phyloP scores from a whole-genome alignment of 2,113 vertebrate genomes.

The Furnarius figulus region DNA sequence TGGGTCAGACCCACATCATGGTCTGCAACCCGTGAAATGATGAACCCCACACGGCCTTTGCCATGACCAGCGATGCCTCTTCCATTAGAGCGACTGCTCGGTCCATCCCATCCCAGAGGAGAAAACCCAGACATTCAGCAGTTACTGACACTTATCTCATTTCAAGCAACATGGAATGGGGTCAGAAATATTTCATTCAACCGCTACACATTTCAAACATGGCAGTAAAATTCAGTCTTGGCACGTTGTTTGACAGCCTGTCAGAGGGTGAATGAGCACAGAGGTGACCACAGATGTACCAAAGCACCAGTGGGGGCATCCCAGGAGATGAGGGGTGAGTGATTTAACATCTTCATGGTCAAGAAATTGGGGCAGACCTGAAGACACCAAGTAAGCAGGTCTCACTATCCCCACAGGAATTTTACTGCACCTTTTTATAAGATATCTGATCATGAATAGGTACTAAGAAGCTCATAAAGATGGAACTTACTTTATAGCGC shows the following conservation, averaged over 20 bases:
- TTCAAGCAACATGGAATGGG: not conserved
- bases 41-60: not conserved
- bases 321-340: not conserved
- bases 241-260: not conserved
- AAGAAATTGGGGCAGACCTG: not conserved
- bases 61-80: not conserved
- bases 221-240: not conserved
- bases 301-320: accelerated
- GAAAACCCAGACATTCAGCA: not conserved
- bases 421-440: not conserved
- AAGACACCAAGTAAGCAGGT: not conserved
- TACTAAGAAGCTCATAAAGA: not conserved
- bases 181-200: not conserved
- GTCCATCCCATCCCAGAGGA: not conserved
- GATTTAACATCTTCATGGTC: not conserved
- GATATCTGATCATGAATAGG: not conserved
- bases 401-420: not conserved
- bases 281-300: not conserved
- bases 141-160: not conserved
- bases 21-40: not conserved
- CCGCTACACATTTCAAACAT: not conserved
- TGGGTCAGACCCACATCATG: not conserved
- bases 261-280: not conserved
- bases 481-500: not conserved
- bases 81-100: not conserved